A percentile compares a stretch with the other conserved stretches of the same genome.
phyloP scores from a whole-genome alignment of 2,113 vertebrate species.

The rabbit (Oryctolagus cuniculus) region mOryCun1.1 NC_091439.1:24048001-24048500 shows the following conservation, averaged over 20 bases:
- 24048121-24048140: not conserved
- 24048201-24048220: not conserved
- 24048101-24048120: not conserved
- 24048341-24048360: not conserved
- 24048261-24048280: not conserved
- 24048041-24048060: not conserved
- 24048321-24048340: not conserved
- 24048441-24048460: too few relatives aligned
- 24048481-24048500: too few relatives aligned
- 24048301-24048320: not conserved
- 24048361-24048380: not conserved
- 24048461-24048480: too few relatives aligned
- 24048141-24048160: not conserved
- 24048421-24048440: too few relatives aligned
- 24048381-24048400: not conserved
- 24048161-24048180: not conserved
- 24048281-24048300: not conserved
- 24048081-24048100: conserved; percentile 37
- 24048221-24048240: conserved; percentile 21
- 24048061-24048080: not conserved
- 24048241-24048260: not conserved
- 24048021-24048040: not conserved
- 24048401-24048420: not conserved
- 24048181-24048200: not conserved
- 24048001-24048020: not conserved